Evolutionary conservation across 2,888 invertebrate genomes (phyloP), one percentile per base, ranked within the genome.

Genomic region (Poecilus cupreus): DNA sequence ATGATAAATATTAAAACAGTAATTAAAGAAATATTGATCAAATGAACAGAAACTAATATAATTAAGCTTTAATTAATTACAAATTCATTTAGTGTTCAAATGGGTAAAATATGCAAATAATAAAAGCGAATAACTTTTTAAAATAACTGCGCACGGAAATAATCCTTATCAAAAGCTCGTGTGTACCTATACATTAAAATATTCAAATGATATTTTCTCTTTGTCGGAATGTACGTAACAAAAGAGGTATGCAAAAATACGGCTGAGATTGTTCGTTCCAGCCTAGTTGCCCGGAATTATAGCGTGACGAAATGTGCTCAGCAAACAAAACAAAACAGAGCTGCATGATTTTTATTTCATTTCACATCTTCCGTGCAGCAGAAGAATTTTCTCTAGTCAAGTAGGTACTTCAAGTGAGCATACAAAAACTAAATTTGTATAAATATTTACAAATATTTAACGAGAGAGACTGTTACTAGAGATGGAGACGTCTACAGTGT

Each of bases 391-490:
- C 43, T 13, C 43, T 13, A 43, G 43, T 43, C 43, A 43, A 43
- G 43, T 43, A 43, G 43, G 43, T 43, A 43, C 43, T 43, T 43
- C n/a, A 43, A 43, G 43, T 43, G 10, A 43, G 43, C 10, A 43
- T 13, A 43, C 43, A 43, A 43, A 43, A 43, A 43, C 2, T 43
- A 43, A 43, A 43, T 43, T 43, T 60, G 39, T 39, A 77, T 57
- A 54, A 77, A 77, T 77, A 57, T 77, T 77, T 77, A 77, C 76
- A 77, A 77, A 77, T 18, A 77, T 77, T 57, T 57, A 77, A 57
- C 32, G 22, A 57, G 60, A 46, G 43, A 11, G 43, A 43, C 39
- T 72, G 46, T 72, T 72, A 72, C 43, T 10, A 43, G 43, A 13
- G 4, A 32, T 32, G 32, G 32, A 43, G 43, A n/a, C 43, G 3